phyloP scores from a whole-genome alignment of 2,113 vertebrate species.

The Xiphophorus hellerii region DNA sequence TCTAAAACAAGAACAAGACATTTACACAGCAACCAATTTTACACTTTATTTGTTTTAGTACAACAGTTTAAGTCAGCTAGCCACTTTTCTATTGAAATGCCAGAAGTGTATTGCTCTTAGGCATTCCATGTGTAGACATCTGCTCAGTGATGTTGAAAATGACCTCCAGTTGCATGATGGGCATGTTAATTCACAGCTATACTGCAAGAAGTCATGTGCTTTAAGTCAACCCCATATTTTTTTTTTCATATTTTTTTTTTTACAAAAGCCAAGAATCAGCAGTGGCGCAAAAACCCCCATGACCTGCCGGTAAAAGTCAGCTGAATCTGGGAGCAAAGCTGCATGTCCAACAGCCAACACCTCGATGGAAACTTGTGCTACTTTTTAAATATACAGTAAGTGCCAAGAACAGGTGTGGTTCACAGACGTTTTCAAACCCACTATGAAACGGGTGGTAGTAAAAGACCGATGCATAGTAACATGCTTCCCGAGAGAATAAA shows the following conservation, averaged over 20 bases:
- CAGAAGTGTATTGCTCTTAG: constrained; percentile 69
- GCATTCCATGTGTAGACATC: constrained; percentile 59
- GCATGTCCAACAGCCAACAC: constrained; percentile 52
- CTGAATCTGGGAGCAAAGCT: constrained; percentile 50
- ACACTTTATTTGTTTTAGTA: constrained; percentile 71
- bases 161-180: constrained; percentile 43
- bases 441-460: constrained; percentile 60
- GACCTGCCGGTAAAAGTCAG: constrained; percentile 36
- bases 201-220: constrained; percentile 63
- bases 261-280: constrained; percentile 51
- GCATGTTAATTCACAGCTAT: constrained; percentile 60
- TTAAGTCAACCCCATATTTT: constrained; percentile 36
- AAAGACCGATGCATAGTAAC: constrained; percentile 71
- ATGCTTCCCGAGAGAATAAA: constrained; percentile 69
- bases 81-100: constrained; percentile 60
- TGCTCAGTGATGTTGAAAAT: constrained; percentile 26
- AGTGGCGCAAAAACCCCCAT: constrained; percentile 48
- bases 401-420: constrained; percentile 58
- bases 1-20: not conserved
- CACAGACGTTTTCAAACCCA: constrained; percentile 59
- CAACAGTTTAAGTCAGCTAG: constrained; percentile 73
- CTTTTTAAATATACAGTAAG: constrained; percentile 53
- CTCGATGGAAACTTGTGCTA: constrained; percentile 57
- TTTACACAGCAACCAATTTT: not conserved
- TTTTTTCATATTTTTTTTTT: constrained; percentile 22